Conservation (phyloP, 2,113 vertebrate genomes). For the Rhinogobius similis region DNA sequence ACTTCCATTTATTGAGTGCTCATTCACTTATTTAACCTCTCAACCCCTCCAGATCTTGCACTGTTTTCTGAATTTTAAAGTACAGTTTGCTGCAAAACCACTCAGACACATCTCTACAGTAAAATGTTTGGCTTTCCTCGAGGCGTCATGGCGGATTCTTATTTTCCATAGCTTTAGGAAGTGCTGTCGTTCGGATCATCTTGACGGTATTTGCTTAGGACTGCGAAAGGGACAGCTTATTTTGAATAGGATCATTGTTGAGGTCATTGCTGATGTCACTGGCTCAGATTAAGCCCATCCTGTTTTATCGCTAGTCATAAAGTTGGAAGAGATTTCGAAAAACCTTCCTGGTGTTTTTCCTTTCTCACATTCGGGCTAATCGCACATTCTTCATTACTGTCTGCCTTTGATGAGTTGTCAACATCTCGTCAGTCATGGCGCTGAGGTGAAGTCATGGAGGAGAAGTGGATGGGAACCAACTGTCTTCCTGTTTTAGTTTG, state of each 20-base stretch:
- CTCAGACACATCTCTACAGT: conserved; percentile 1
- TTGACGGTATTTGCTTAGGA: conserved; percentile 9
- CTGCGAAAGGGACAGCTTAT: conserved; percentile 6
- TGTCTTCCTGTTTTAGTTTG: conserved; percentile 69
- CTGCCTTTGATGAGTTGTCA: conserved; percentile 57
- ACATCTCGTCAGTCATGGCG: conserved; percentile 51
- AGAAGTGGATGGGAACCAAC: conserved; percentile 58
- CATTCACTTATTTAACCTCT: conserved; percentile 8
- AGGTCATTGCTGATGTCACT: conserved; percentile 17
- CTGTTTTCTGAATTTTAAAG: neutral
- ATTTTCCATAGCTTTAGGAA: conserved; percentile 10
- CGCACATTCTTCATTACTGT: conserved; percentile 35
- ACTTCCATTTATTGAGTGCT: conserved; percentile 2
- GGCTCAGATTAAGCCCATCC: conserved; percentile 9
- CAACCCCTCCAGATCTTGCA: neutral
- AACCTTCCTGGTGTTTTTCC: conserved; percentile 20
- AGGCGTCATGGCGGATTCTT: neutral
- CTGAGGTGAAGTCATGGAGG: conserved; percentile 57
- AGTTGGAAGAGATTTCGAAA: conserved; percentile 18
- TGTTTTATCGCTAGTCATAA: conserved; percentile 31
- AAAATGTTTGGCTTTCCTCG: conserved; percentile 1
- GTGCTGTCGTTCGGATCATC: conserved; percentile 4
- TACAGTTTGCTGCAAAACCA: conserved; percentile 2
- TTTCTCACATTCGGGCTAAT: conserved; percentile 41
- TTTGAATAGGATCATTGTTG: neutral